Evolutionary conservation across 1,140 invertebrate species (phyloP), one percentile per base, ranked within the genome.

Genomic region (Holotrichia oblita): DNA sequence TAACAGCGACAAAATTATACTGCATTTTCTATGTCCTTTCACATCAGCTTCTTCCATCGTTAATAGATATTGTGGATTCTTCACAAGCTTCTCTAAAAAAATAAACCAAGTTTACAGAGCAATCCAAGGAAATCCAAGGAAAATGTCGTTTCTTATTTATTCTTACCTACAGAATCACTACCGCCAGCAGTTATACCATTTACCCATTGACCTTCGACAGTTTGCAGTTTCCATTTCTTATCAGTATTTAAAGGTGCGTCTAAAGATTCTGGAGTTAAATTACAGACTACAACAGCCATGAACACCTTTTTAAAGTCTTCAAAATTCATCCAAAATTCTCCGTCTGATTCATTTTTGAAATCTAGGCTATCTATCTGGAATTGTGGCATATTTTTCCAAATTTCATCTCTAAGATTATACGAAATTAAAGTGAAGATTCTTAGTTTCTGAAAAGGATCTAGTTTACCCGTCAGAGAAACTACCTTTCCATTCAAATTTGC

Each of bases 401-500:
- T 34, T 4, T 34, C 27, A 34, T 34, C 27, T 34, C 27, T 34
- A 34, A 34, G 27, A 34, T 34, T 2, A 34, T 34, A 34, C 27
- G 27, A 34, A 34, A 4, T 34, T 20, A 73, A 9, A 0, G 22
- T 10, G 14, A 42, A 17, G 27, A 4, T 34, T 34, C 27, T 34
- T 34, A 4, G 27, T 34, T 4, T 34, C 44, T 4, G 10, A 12
- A 14, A 44, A 6, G 73, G n/a, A 75, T 17, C n/a, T 10, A 9
- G 14, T 17, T 22, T 34, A 69, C 61, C 61, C 9, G 8, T 93
- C 91, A 84, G 88, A 89, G 90, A 91, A 93, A 4, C 90, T 82
- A 14, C 92, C 92, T 76, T 90, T 91, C 92, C 92, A 93, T 84
- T 93, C 92, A 9, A 85, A 86, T 4, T 34, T 34, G 69, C 89